phyloP scores from a whole-genome alignment of 1,140 invertebrate species.

The Telenomus remus region DNA sequence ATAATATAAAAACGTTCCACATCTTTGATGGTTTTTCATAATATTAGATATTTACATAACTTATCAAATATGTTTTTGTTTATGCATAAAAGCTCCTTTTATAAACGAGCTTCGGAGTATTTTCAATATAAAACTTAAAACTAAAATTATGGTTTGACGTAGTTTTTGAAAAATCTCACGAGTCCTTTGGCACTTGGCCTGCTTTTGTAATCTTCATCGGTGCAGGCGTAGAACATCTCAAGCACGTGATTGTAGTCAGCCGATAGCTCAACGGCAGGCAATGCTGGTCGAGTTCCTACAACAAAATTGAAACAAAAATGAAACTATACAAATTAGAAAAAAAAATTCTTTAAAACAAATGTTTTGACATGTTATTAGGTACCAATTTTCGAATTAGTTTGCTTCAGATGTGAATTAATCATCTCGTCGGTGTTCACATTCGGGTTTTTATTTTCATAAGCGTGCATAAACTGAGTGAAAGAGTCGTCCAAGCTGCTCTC shows the following conservation, averaged over 20 bases:
- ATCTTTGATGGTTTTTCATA: neutral
- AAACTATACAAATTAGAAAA: slow-evolving; percentile 11
- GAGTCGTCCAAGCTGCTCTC: slow-evolving; percentile 63
- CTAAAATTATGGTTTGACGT: slow-evolving; percentile 33
- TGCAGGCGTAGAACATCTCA: slow-evolving; percentile 83
- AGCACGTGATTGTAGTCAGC: slow-evolving; percentile 80
- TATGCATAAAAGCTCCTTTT: too few relatives aligned
- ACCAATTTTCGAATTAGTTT: slow-evolving; percentile 31
- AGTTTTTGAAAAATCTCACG: slow-evolving; percentile 67
- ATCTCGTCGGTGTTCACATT: slow-evolving; percentile 42
- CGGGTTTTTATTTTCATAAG: slow-evolving; percentile 57
- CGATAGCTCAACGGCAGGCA: slow-evolving; percentile 80
- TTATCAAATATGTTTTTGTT: neutral
- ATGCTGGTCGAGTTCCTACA: slow-evolving; percentile 80
- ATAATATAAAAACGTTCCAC: slow-evolving; percentile 7
- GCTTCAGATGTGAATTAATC: slow-evolving; percentile 28
- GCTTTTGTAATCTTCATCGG: slow-evolving; percentile 77
- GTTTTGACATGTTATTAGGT: neutral
- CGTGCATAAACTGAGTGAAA: slow-evolving; percentile 38
- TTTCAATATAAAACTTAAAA: neutral
- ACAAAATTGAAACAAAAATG: too few relatives aligned
- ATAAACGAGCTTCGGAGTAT: too few relatives aligned
- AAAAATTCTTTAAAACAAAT: neutral
- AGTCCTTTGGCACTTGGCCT: slow-evolving; percentile 79
- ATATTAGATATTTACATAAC: slow-evolving; percentile 2